Evolutionary conservation across 2,797 vertebrate species (phyloP), one percentile per base, ranked within the genome.

Genomic region (Catharus ustulatus): DNA sequence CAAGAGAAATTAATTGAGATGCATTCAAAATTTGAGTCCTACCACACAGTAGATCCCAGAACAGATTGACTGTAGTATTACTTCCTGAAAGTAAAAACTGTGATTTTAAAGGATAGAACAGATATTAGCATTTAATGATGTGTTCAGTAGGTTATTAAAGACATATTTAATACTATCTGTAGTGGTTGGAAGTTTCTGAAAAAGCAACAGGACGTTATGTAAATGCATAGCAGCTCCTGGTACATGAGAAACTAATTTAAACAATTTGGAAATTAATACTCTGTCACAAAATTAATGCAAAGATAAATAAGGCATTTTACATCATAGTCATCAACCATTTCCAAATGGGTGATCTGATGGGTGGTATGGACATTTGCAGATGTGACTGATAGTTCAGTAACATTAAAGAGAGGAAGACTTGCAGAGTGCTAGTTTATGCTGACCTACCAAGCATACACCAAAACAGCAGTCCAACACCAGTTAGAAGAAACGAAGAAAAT

Each of bases 51-150:
- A 86, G 83, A 66, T 81, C 69, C n/a, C n/a, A 51, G 67, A 92
- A 75, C 68, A 90, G 79, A 72, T 54, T 81, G 34, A 79, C 40
- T 94, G 80, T 22, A 62, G 55, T 49, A 57, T 76, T 66, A 34
- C 42, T 89, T 93, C 40, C 76, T 82, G 59, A 86, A 90, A 82
- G 68, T 40, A 72, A 95, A 94, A 71, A 32, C 52, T 79, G 27
- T 78, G 68, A 62, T 81, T 94, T 72, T 45, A 79, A 87, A 89
- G 38, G 66, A 51, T 21, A 77, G 74, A 92, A 46, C n/a, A 66
- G n/a, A 29, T 91, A 75, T 21, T 74, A 22, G 59, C 73, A 80
- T 58, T 72, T 87, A 94, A 68, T 63, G 21, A 77, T 54, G 34
- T 77, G 45, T 69, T 83, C 64, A 77, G 68, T 42, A 79, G 59